Base-by-base conservation (phyloP, 2,888 invertebrate species). In the Dimorphilus gyrociliatus region DNA sequence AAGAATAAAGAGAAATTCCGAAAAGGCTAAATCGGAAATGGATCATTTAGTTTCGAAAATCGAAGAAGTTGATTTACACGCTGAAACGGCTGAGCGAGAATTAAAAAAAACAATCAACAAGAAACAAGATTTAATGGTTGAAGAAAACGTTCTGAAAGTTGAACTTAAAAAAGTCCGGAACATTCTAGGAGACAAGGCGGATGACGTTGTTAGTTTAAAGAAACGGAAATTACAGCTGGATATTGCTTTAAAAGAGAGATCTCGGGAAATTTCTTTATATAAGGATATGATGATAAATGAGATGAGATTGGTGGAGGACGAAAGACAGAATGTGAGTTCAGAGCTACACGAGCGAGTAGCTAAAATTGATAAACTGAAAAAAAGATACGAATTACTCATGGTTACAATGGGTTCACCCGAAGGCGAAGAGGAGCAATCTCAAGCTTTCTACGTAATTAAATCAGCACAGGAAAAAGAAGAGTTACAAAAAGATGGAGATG, bases 351-450 rank as follows among this genome's bases (percentile, higher is more conserved):
- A 76, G 43, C 63, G 76, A 7, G 67, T 70, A 40, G 67, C 71
- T 17, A 71, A 73, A 40, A 72, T 76, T 19, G 69, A 70, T 8
- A 74, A 74, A 43, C 69, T 75, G 19, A 69, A 71, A 36, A 72
- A 74, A 36, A 67, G 71, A 37, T 66, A 67, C 48, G 67, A 68
- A 39, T 63, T 66, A 27, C 47, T 64, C 23, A 61, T 64, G 53
- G 57, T 63, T 18, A 53, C 62, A 14, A 60, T 67, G 56, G 80
- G 80, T 0, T 75, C 73, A 48, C 76, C 78, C 35, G 77, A 78
- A 3, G 74, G 76, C 23, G 82, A 81, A 0, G 53, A 61, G 35
- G 60, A 60, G 29, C 44, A 51, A 28, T 57, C 59, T 1, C 61
- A 63, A 39, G 59, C 61, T 4, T 60, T 59, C 33, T 63, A 60